These are phyloP conservation scores for Ciconia boyciana DNA, from an alignment of 2,113 vertebrate genomes.

Conservation along the genomic window DNA sequence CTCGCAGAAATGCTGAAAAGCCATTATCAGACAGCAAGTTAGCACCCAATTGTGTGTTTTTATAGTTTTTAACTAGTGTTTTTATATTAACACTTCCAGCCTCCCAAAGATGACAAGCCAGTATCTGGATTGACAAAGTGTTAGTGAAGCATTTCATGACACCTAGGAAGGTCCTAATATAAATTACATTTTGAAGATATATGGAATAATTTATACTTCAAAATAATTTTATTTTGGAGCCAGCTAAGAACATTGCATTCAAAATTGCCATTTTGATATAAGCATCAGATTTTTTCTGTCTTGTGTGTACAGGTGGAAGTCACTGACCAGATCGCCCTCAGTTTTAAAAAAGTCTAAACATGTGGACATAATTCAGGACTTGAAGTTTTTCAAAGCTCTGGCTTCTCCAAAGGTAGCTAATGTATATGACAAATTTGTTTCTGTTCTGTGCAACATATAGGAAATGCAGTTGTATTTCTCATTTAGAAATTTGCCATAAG, in stretches of 20 bases:
- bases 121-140: background rate
- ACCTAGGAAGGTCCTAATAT: background rate
- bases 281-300: background rate
- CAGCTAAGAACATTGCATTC: background rate
- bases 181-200: background rate
- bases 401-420: conserved; percentile 70
- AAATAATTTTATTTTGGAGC: background rate
- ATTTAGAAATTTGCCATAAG: background rate
- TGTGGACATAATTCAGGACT: conserved; percentile 20
- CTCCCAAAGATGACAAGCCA: background rate
- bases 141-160: background rate
- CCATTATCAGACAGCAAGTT: background rate
- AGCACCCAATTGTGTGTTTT: background rate
- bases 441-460: background rate
- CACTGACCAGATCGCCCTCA: conserved; percentile 41
- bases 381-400: conserved; percentile 73
- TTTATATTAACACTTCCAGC: background rate
- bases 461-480: background rate
- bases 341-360: conserved; percentile 2
- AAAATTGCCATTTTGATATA: background rate
- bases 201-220: background rate
- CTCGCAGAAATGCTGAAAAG: background rate
- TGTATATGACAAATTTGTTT: background rate
- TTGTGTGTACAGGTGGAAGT: conserved; percentile 53
- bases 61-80: background rate